These are phyloP conservation scores for Celastrina argiolus DNA, from an alignment of 2,888 invertebrate species.

Conservation along the genomic window DNA sequence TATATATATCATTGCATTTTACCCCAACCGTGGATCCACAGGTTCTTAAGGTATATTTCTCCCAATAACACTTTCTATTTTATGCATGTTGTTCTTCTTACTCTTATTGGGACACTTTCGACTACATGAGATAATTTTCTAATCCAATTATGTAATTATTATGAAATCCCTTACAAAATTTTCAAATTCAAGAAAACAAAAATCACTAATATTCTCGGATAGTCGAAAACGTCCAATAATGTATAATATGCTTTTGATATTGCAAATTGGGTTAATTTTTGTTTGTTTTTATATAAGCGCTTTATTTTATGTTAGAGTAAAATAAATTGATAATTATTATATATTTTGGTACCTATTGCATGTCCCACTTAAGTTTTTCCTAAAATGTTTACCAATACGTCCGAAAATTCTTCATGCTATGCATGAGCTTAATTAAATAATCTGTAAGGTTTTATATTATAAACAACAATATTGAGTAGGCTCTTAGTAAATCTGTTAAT, in stretches of 20 bases:
- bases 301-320: conserved; percentile 11
- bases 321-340: background rate
- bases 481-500: background rate
- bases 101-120: background rate
- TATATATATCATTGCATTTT: conserved; percentile 72
- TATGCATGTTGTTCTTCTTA: conserved; percentile 61
- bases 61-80: conserved; percentile 71
- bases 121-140: background rate
- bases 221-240: conserved; percentile 3
- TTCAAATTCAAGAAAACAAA: too few species aligned
- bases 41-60: conserved; percentile 79
- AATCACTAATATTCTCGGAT: background rate
- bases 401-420: background rate
- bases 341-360: background rate
- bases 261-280: conserved; percentile 33
- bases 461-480: background rate
- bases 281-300: conserved; percentile 19
- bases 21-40: conserved; percentile 75
- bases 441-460: background rate
- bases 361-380: background rate
- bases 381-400: background rate
- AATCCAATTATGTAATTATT: too few species aligned
- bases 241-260: conserved; percentile 38
- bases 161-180: too few species aligned
- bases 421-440: conserved; percentile 4